Conservation (phyloP, 1,140 invertebrate species). For the Sinella curviseta region DNA sequence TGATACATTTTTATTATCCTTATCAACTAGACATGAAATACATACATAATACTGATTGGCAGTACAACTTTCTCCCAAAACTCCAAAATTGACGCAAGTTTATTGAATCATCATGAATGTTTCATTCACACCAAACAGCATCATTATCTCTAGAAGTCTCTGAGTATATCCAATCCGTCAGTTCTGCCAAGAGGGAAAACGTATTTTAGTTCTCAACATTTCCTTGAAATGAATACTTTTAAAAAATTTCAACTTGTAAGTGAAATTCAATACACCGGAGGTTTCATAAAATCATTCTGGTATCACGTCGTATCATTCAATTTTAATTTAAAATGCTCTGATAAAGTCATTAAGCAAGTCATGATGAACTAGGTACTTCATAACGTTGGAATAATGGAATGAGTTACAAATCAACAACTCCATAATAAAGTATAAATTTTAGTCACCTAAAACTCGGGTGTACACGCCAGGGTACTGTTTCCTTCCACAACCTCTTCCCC, state of each 20-base stretch:
- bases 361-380: background rate
- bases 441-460: constrained; percentile 32
- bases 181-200: constrained; percentile 22
- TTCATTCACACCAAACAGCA: constrained; percentile 33
- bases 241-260: background rate
- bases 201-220: background rate
- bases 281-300: background rate
- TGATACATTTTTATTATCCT: too few species aligned
- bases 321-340: background rate
- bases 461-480: constrained; percentile 42
- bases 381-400: too few species aligned
- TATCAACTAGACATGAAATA: too few species aligned
- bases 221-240: background rate
- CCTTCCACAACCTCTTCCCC: constrained; percentile 36
- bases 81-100: too few species aligned
- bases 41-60: too few species aligned
- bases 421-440: background rate
- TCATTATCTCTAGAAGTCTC: constrained; percentile 10
- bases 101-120: too few species aligned
- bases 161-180: constrained; percentile 40
- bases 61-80: too few species aligned
- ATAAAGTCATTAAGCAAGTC: constrained; percentile 7
- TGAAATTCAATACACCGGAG: background rate
- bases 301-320: background rate
- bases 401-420: background rate